Percentiles rank a stretch among this genome's conserved stretches.
Conservation (phyloP, 2,797 vertebrate genomes). For the Premnoplex brunnescens region DNA sequence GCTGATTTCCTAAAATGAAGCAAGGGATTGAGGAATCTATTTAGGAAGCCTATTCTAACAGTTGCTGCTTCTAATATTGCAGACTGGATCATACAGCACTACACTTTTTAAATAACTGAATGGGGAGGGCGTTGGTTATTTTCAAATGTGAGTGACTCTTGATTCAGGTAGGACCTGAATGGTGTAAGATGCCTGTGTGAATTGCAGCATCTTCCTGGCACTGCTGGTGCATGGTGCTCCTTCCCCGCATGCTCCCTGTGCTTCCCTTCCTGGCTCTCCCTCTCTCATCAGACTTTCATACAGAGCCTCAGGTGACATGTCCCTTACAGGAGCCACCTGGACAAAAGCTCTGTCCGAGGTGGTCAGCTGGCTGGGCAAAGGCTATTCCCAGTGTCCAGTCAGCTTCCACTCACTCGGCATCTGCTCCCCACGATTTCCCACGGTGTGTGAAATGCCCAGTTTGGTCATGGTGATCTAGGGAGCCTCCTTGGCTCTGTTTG, state of each 20-base stretch:
- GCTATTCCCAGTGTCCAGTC: neutral
- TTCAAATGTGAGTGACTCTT: neutral
- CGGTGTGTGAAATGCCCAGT: neutral
- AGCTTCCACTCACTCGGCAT: neutral
- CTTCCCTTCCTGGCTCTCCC: neutral
- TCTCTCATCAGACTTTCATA: neutral
- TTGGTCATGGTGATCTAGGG: neutral
- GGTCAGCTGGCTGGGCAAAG: neutral
- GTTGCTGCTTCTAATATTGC: neutral
- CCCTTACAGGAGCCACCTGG: neutral
- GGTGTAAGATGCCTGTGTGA: neutral
- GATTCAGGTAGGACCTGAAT: neutral
- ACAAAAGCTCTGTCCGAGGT: neutral
- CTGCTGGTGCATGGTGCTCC: fast-evolving
- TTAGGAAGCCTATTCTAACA: neutral
- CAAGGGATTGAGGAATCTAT: neutral
- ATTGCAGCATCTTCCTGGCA: neutral
- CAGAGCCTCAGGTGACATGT: neutral
- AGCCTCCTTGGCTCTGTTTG: neutral
- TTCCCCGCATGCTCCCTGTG: fast-evolving
- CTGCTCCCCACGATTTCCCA: neutral
- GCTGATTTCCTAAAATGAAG: neutral
- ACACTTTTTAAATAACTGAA: neutral
- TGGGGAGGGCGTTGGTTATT: neutral
- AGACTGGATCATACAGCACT: neutral